Percentiles rank a stretch among this genome's conserved stretches.
Conservation (phyloP, 1,140 invertebrate genomes). For the Geopemphigus sp. region DNA sequence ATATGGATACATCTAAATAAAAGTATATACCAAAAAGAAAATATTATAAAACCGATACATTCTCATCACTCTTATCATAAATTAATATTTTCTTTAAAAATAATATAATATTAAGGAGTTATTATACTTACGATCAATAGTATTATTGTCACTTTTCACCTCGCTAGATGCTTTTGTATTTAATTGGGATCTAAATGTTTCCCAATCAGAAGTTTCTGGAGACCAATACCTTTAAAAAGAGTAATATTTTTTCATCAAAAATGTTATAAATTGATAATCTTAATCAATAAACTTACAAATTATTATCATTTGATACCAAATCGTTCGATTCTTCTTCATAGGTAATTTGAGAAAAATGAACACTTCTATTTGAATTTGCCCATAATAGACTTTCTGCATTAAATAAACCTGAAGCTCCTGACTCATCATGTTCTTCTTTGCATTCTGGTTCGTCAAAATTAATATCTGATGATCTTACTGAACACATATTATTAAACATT, state of each 20-base stretch:
- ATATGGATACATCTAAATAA: too few species aligned
- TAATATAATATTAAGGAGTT: too few species aligned
- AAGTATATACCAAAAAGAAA: too few species aligned
- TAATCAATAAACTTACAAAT: constrained; percentile 20
- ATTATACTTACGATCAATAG: constrained; percentile 11
- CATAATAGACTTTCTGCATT: not conserved
- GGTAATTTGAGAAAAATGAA: constrained; percentile 10
- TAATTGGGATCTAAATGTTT: constrained; percentile 38
- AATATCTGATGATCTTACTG: constrained; percentile 34
- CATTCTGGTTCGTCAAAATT: not conserved
- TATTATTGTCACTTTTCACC: constrained; percentile 21
- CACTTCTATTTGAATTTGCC: not conserved
- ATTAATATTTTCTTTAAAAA: too few species aligned
- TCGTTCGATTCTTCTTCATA: constrained; percentile 7
- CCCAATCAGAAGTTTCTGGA: constrained; percentile 43
- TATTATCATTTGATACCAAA: not conserved
- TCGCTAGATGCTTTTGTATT: constrained; percentile 37
- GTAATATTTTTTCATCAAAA: not conserved
- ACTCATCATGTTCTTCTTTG: not conserved
- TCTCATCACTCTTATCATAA: too few species aligned
- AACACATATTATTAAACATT: constrained; percentile 47
- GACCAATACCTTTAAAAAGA: constrained; percentile 39
- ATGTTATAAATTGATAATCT: not conserved
- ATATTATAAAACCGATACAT: too few species aligned
- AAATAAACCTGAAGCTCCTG: not conserved